Evolutionary conservation across 2,113 vertebrate genomes (phyloP).

Genomic region (Cisticola juncidis): DNA sequence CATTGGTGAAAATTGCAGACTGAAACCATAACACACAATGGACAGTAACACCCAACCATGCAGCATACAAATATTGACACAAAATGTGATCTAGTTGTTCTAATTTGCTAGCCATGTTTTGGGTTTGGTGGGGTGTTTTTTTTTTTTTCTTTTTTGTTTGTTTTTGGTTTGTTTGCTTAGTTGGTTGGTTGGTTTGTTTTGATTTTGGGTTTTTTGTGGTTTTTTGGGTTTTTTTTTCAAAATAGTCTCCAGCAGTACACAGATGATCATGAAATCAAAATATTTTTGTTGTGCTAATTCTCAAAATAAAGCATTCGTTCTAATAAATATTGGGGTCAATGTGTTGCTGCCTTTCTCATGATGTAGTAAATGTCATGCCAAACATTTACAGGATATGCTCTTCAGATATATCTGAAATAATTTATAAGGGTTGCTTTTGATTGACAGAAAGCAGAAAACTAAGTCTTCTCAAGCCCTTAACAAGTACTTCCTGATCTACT

Average conservation of each 20-base stretch:
- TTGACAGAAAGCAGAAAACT: neutral
- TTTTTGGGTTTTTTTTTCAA: no score
- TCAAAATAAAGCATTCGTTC: neutral
- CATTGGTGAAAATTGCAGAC: conserved; percentile 74
- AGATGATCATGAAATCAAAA: neutral
- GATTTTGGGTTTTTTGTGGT: no score
- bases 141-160: neutral
- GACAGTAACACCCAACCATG: neutral
- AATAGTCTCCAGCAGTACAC: neutral
- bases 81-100: neutral
- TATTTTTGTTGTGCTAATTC: neutral
- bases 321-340: neutral
- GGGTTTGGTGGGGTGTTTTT: neutral
- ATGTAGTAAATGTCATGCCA: neutral
- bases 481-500: neutral
- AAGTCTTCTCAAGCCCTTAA: neutral
- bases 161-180: neutral
- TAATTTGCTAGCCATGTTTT: neutral
- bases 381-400: neutral
- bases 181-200: no score
- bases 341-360: neutral
- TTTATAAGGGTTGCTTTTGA: neutral
- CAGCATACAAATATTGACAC: neutral
- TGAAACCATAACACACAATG: neutral
- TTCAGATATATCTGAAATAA: neutral